Evolutionary conservation across 2,888 invertebrate species (phyloP).

Genomic region (Gastracanthus pulcherrimus): DNA sequence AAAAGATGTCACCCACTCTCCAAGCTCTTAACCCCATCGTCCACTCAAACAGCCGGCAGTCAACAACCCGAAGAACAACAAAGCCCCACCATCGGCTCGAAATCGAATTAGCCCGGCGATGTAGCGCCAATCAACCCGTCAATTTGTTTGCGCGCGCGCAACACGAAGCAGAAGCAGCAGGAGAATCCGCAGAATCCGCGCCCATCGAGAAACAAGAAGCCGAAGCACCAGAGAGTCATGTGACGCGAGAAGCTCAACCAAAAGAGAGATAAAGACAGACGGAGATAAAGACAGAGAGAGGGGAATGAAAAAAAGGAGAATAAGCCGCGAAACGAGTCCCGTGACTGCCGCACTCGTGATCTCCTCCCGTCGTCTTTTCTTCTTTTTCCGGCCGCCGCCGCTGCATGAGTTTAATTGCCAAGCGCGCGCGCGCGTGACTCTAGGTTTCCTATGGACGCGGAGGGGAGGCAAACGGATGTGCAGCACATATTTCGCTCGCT

Average conservation of each 20-base stretch:
- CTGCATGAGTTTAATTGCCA: background rate
- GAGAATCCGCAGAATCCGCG: too few species aligned
- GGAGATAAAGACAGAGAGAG: background rate
- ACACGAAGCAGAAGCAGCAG: too few species aligned
- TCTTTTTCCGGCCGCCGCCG: background rate
- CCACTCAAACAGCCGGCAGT: background rate
- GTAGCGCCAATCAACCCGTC: too few species aligned
- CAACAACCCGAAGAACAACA: background rate
- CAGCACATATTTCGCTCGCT: too few species aligned
- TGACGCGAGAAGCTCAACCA: background rate
- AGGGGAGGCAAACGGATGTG: too few species aligned
- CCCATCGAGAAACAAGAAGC: too few species aligned
- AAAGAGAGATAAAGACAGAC: background rate
- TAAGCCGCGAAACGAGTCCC: conserved; percentile 15
- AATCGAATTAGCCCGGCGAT: conserved; percentile 2
- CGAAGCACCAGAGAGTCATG: background rate
- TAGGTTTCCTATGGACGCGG: too few species aligned
- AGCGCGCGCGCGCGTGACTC: too few species aligned
- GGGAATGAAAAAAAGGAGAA: background rate
- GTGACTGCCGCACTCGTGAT: conserved; percentile 27
- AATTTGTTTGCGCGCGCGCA: background rate
- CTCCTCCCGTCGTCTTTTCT: conserved; percentile 1
- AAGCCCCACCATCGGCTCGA: background rate
- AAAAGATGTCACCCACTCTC: too few species aligned
- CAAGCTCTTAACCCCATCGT: background rate